Base-by-base conservation (phyloP, 2,113 vertebrate species). In the Leucopsar rothschildi region DNA sequence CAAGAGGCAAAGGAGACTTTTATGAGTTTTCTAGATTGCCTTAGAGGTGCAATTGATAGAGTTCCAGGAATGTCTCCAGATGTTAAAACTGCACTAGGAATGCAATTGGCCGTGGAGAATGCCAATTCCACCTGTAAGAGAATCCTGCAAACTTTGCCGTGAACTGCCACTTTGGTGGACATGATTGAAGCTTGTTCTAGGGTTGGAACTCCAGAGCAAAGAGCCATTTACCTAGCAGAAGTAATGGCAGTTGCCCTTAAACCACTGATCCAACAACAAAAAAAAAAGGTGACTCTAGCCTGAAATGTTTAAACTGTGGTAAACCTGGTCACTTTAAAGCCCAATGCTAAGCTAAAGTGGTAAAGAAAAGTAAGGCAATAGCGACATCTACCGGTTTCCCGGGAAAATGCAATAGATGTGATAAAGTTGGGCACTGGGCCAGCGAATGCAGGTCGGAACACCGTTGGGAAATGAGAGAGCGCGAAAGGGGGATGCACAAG, bases 331-430 rank as follows among this genome's bases (percentile, higher is more conserved):
- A n/a, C 8, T n/a, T 22, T 6, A 14, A 56, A 21, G 3, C 1
- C 2, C 55, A n/a, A 5, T 33, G 55, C 18, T 3, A 6, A 56
- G 12, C 5, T 15, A 22, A 56, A 22, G 20, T 8, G 2, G 3
- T 21, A 20, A 33, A n/a, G 31, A 33, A 56, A 53, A 53, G 28
- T 53, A 53, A 53, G 10, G 16, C 52, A 53, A 53, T 29, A 53
- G 15, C 4, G 17, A 11, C 52, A 53, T 53, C 52, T 53, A 29
- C 28, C 18, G 17, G 6, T 53, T 19, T 29, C 11, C 10, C 11
- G 9, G 28, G 52, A 53, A 29, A 19, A 11, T 53, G 52, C 5
- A 10, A 20, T 13, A 61, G 17, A 28, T 39, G 18, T 40, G 37
- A 28, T 10, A 40, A 61, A 28, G 18, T 20, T 39, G 37, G 37